phyloP scores from a whole-genome alignment of 2,113 vertebrate species.

The Raja brachyura region DNA sequence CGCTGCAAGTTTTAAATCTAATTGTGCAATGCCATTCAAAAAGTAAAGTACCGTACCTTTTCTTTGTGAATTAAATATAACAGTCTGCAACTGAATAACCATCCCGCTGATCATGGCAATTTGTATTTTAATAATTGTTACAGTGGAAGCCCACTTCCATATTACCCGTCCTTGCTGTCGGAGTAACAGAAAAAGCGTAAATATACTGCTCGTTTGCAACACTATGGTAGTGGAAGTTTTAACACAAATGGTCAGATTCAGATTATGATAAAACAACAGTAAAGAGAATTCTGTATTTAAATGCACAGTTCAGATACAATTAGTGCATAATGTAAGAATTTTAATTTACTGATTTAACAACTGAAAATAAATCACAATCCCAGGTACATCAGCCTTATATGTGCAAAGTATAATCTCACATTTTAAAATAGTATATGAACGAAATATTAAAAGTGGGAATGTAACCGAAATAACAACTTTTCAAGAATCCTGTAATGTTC shows the following conservation, averaged over 20 bases:
- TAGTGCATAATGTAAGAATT: not conserved
- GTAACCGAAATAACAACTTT: not conserved
- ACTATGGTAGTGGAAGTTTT: not conserved
- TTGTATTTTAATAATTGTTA: not conserved
- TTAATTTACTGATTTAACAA: not conserved
- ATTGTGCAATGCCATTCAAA: not conserved
- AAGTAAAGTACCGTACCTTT: not conserved
- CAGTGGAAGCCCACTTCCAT: not conserved
- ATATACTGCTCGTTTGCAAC: not conserved
- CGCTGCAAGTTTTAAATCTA: not conserved
- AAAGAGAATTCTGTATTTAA: conserved; percentile 11
- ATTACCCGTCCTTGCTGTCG: not conserved
- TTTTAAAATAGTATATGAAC: not conserved
- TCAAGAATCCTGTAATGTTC: not conserved
- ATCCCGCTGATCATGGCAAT: not conserved
- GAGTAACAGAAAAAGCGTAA: not conserved
- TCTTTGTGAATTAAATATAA: not conserved
- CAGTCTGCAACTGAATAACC: not conserved
- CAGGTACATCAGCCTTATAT: not conserved
- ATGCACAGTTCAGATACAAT: not conserved
- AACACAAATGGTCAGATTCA: not conserved
- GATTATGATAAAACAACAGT: not conserved
- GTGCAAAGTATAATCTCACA: not conserved
- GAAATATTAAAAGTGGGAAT: not conserved
- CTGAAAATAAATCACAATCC: not conserved